Conservation (phyloP, 2,888 invertebrate species). For the Dolichopus griseipennis region DNA sequence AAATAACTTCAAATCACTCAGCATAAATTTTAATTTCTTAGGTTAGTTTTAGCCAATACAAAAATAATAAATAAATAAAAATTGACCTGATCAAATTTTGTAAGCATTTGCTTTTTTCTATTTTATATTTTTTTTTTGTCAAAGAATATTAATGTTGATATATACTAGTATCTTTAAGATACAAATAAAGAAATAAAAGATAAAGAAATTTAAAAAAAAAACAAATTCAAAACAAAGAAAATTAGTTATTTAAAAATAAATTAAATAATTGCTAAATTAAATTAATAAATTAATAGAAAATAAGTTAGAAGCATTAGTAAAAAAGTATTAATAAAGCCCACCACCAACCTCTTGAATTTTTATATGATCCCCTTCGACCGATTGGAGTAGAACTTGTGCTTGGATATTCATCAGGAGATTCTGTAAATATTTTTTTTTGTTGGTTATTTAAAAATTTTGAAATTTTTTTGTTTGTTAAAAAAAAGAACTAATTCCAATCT, state of each 20-base stretch:
- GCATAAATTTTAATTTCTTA: background rate
- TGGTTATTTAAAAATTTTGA: constrained; percentile 8
- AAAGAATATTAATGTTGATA: constrained; percentile 23
- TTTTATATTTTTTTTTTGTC: constrained; percentile 11
- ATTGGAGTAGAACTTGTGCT: constrained; percentile 56
- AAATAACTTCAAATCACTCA: background rate
- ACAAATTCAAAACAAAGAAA: background rate
- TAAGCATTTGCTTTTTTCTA: constrained; percentile 10
- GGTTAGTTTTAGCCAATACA: background rate
- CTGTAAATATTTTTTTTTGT: constrained; percentile 30
- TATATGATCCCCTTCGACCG: constrained; percentile 77
- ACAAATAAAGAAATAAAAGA: background rate
- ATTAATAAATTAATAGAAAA: background rate
- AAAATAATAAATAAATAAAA: background rate
- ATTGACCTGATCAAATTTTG: background rate
- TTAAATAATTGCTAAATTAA: background rate
- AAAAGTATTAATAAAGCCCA: constrained; percentile 23
- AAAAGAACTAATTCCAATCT: too few relatives aligned
- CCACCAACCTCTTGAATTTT: constrained; percentile 74
- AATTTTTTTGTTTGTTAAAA: too few relatives aligned
- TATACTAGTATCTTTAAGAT: constrained; percentile 2
- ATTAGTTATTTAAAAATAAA: background rate
- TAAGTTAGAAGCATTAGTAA: background rate
- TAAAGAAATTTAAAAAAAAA: background rate
- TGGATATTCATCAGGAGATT: constrained; percentile 45